Evolutionary conservation across 2,888 invertebrate genomes (phyloP).

Genomic region (Aphelenchoides bicaudatus): DNA sequence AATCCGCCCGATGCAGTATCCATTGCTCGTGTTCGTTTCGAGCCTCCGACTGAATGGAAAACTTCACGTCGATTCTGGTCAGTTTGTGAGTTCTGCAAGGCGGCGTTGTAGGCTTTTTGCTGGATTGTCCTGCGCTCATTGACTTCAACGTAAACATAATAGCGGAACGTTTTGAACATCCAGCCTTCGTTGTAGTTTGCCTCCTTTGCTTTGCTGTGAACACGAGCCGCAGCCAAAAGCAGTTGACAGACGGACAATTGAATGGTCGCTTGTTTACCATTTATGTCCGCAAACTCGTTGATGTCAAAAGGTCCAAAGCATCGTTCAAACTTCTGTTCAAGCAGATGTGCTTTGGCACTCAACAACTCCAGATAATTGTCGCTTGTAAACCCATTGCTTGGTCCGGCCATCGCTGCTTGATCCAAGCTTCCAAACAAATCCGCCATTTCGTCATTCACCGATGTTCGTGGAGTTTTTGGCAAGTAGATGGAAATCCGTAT

Average conservation of each 20-base stretch:
- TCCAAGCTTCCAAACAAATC: conserved; percentile 1
- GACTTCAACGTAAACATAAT: conserved; percentile 12
- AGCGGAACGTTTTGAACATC: conserved; percentile 8
- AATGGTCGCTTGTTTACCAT: conserved; percentile 15
- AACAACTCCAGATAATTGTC: conserved; percentile 13
- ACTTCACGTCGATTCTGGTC: not conserved
- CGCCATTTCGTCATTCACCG: conserved; percentile 6
- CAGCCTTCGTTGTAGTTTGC: conserved; percentile 14
- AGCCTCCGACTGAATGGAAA: conserved; percentile 1
- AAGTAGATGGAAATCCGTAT: conserved; percentile 20
- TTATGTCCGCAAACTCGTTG: conserved; percentile 7
- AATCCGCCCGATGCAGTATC: conserved; percentile 9
- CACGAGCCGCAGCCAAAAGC: conserved; percentile 16
- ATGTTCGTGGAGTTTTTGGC: not conserved
- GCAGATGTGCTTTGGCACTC: not conserved
- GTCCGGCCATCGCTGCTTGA: not conserved
- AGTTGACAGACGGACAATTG: conserved; percentile 13
- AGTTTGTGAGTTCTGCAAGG: not conserved
- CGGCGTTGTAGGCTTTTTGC: not conserved
- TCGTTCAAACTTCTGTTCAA: conserved; percentile 6
- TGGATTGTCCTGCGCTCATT: conserved; percentile 12
- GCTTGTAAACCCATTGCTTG: conserved; percentile 7
- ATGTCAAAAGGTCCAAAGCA: conserved; percentile 7
- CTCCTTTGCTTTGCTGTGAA: not conserved
- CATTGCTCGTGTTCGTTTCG: conserved; percentile 10